Base-by-base conservation (phyloP, 1,140 invertebrate genomes). In the Drosophila biarmipes region DNA sequence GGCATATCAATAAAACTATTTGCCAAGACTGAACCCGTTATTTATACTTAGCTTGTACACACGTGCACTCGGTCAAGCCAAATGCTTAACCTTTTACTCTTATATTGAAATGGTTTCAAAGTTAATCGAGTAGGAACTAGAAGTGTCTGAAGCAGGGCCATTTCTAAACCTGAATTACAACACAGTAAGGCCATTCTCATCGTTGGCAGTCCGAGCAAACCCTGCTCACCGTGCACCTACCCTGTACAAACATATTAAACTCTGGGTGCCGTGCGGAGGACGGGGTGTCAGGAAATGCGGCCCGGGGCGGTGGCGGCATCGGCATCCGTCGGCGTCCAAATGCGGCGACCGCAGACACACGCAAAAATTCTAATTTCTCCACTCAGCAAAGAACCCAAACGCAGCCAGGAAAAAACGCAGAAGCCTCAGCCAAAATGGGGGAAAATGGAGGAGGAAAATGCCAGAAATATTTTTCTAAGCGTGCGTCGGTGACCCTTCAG, bases 381-480 rank as follows among this genome's bases (percentile, higher is more conserved):
- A 87, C 68, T 87, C 82, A 73, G 56, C 49, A 48, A 55, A 62
- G 62, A 78, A 69, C 71, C 67, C 51, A 56, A 69, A 69, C 67
- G 66, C 31, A 19, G 57, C 61, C 52, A 29, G 40, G 8, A 29
- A 40, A 38, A 35, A 45, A 12, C 24, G 37, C 37, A 42, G 10
- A 40, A 40, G 31, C 17, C 29, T 34, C 19, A 67, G 42, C 43
- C 1, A 34, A 67, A 61, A 42, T 34, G 48, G 29, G 59, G 58
- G 31, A 14, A 45, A 35, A 62, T 46, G 38, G 55, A 53, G 15
- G 59, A 54, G 17, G 59, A 79, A 89, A 89, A 84, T 87, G 73
- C 76, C 84, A 89, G 84, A 87, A 89, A 89, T 89, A 89, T 89
- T 89, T 89, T 89, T 89, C 84, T 84, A 89, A 90, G 76, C 84